A percentile compares a stretch with the other conserved stretches of the same genome.
Evolutionary conservation across 2,113 vertebrate species (phyloP).

Genomic region (Mugil cephalus): DNA sequence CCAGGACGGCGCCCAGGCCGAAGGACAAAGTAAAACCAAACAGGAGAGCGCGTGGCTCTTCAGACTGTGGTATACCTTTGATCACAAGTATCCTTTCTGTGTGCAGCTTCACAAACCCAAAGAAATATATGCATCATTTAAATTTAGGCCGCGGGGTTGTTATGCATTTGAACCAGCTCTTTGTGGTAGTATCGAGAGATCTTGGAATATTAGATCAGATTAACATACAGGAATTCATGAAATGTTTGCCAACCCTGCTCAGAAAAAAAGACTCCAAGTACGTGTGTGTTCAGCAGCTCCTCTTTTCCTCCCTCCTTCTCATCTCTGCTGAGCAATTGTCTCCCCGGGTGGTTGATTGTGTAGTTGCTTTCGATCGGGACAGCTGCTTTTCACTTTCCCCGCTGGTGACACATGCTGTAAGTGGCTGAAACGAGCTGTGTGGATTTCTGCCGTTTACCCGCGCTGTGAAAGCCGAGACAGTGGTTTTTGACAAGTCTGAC

Average conservation of each 20-base stretch:
- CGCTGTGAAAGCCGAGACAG: too few relatives aligned
- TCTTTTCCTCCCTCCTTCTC: slow-evolving; percentile 7
- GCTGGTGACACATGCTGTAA: slow-evolving; percentile 16
- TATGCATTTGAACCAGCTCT: too few relatives aligned
- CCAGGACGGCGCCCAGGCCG: slow-evolving; percentile 79
- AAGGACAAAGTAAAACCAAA: slow-evolving; percentile 91
- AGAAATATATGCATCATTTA: not conserved
- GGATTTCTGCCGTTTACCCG: slow-evolving; percentile 8
- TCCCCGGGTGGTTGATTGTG: slow-evolving; percentile 55
- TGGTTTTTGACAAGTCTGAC: not conserved
- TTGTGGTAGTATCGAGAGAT: too few relatives aligned
- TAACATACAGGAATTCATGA: not conserved
- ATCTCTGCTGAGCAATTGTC: slow-evolving; percentile 24
- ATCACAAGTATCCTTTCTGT: slow-evolving; percentile 98
- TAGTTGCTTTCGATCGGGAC: slow-evolving; percentile 19
- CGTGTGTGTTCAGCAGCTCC: slow-evolving; percentile 23
- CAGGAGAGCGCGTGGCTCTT: slow-evolving; percentile 99
- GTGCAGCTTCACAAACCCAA: slow-evolving; percentile 4
- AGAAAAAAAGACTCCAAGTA: slow-evolving; percentile 2
- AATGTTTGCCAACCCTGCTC: not conserved
- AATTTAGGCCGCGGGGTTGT: not conserved
- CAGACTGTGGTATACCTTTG: slow-evolving; percentile 97
- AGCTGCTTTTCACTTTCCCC: slow-evolving; percentile 48
- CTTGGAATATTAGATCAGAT: not conserved
- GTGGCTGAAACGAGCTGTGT: slow-evolving; percentile 14